Evolutionary conservation across 2,888 invertebrate species (phyloP), one percentile per base, ranked within the genome.

Genomic region (Hydraecia micacea): DNA sequence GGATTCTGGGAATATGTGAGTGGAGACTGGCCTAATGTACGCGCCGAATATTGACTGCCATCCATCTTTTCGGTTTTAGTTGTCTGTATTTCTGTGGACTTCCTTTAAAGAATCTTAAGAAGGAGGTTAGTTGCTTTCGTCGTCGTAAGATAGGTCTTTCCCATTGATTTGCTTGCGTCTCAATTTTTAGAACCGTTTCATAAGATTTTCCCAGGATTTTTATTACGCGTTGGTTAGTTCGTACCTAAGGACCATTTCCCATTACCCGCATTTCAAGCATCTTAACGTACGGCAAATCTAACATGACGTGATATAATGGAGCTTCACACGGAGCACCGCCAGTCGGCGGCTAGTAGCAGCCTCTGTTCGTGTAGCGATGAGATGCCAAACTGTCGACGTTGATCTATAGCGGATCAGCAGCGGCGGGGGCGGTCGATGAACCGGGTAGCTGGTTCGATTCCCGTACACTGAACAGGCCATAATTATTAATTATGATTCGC

Each of bases 361-460:
- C 89, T 79, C 86, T 79, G 83, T 81, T 87, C 88, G 73, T 83
- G 83, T 79, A 79, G 80, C 89, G 87, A 87, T 86, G 89, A 87
- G 89, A 88, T 89, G 91, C 90, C 87, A 85, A 85, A 84, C 89
- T 87, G 86, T 86, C 88, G 82, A 85, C 90, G 83, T 88, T 91
- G 91, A 92, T 92, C 91, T 91, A 92, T 91, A 85, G 88, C 88
- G 80, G 90, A 87, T 85, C 87, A 84, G 81, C 85, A 62, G 81
- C 75, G 72, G 75, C 75, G 71, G 79, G 84, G 80, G 84, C 85
- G 85, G 85, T 85, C 85, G 77, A 81, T 85, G 87, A 87, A 86
- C 85, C 85, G 78, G 85, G 85, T 81, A 86, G 85, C 85, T 60
- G 85, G 72, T 86, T 85, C 85, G 87, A 85, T 79, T 79, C 85